These are phyloP conservation scores for Deroplatys truncata DNA, from an alignment of 2,888 invertebrate genomes.

Conservation along the genomic window DNA sequence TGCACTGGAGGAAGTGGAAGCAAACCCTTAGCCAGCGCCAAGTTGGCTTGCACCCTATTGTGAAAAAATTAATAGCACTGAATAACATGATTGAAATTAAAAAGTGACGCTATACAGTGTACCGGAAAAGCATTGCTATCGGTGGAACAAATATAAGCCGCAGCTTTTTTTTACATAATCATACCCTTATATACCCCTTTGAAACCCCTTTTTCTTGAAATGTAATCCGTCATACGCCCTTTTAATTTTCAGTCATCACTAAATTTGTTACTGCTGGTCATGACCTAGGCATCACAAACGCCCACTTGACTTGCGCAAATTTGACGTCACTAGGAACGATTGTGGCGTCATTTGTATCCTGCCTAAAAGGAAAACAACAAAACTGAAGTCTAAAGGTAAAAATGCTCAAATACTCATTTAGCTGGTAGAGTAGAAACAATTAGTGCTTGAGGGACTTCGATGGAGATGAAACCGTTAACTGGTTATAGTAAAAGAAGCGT, in stretches of 20 bases:
- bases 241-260: not conserved
- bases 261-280: not conserved
- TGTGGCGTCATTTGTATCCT: slow-evolving; percentile 17
- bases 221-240: not conserved
- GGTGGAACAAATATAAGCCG: too few relatives aligned
- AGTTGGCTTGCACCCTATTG: not conserved
- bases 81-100: not conserved
- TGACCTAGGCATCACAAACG: not conserved
- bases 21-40: too few relatives aligned
- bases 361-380: not conserved
- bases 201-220: not conserved
- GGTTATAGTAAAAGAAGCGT: not conserved
- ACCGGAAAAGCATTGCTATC: too few relatives aligned
- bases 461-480: not conserved
- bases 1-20: too few relatives aligned
- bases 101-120: not conserved
- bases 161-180: too few relatives aligned
- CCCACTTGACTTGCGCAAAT: slow-evolving; percentile 17
- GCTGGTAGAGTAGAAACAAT: not conserved
- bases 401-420: not conserved
- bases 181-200: too few relatives aligned
- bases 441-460: not conserved
- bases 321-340: slow-evolving; percentile 18
- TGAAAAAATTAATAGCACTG: not conserved
- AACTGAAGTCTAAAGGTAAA: not conserved